Evolutionary conservation across 2,797 vertebrate genomes (phyloP).

Genomic region (Martes flavigula): DNA sequence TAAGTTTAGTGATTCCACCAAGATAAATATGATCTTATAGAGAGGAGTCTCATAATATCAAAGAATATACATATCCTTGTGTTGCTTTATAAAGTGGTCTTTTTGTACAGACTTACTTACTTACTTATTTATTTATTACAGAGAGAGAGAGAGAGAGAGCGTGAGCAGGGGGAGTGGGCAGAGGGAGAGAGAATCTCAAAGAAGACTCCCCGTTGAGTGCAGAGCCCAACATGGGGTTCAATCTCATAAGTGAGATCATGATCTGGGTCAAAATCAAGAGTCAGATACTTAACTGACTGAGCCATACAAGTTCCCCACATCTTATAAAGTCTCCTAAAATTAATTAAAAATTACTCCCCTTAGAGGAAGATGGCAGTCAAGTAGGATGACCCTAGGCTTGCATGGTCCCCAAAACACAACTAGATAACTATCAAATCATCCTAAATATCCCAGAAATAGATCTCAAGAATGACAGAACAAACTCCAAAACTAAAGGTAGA

Average conservation of each 20-base stretch:
- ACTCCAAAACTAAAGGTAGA: neutral
- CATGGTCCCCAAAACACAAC: neutral
- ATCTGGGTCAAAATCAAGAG: too few species aligned
- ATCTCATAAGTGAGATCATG: too few species aligned
- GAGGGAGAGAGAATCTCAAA: too few species aligned
- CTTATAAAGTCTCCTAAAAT: neutral
- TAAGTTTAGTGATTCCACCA: neutral
- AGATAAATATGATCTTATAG: neutral
- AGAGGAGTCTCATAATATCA: neutral
- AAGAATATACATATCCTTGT: neutral
- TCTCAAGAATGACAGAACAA: neutral
- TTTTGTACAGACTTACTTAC: neutral
- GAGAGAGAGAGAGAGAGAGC: too few species aligned
- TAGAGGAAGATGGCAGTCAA: neutral
- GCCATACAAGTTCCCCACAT: too few species aligned
- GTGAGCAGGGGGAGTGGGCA: too few species aligned
- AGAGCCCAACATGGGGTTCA: too few species aligned
- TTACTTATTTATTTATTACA: too few species aligned
- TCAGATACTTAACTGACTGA: too few species aligned
- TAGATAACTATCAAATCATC: neutral
- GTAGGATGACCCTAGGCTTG: neutral
- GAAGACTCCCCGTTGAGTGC: too few species aligned
- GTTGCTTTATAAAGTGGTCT: neutral
- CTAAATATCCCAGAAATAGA: neutral
- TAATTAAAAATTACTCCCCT: constrained; percentile 22